These are phyloP conservation scores for Hestina assimilis DNA, from an alignment of 1,140 invertebrate species.

Conservation along the genomic window DNA sequence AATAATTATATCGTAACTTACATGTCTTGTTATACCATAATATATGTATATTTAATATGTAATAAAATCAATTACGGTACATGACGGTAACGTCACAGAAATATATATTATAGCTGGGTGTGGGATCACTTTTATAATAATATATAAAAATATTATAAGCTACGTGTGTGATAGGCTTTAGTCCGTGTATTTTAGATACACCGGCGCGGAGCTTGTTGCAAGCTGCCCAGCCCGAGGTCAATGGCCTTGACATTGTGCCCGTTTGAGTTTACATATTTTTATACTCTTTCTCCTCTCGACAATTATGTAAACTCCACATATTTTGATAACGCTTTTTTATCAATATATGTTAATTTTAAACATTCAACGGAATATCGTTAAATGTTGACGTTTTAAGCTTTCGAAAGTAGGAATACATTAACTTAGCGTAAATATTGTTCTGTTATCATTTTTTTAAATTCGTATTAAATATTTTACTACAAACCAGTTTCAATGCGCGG, in stretches of 20 bases:
- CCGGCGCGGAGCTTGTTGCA: slow-evolving; percentile 16
- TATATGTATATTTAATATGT: no score
- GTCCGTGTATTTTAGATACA: not conserved
- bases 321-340: slow-evolving; percentile 1
- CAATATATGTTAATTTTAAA: not conserved
- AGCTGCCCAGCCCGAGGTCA: slow-evolving; percentile 43
- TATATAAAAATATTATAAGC: no score
- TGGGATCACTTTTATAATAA: no score
- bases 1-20: no score
- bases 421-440: no score
- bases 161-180: not conserved
- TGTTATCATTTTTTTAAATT: no score
- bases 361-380: not conserved
- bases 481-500: no score
- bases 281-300: slow-evolving; percentile 16
- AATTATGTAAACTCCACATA: slow-evolving; percentile 17
- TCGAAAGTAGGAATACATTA: not conserved
- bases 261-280: slow-evolving; percentile 53
- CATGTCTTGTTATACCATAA: no score
- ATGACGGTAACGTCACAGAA: no score
- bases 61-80: no score
- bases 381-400: not conserved
- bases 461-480: no score
- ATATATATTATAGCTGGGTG: no score
- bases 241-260: slow-evolving; percentile 63